Evolutionary conservation across 2,888 invertebrate species (phyloP), one percentile per base, ranked within the genome.

Genomic region (Stomorhina lunata): DNA sequence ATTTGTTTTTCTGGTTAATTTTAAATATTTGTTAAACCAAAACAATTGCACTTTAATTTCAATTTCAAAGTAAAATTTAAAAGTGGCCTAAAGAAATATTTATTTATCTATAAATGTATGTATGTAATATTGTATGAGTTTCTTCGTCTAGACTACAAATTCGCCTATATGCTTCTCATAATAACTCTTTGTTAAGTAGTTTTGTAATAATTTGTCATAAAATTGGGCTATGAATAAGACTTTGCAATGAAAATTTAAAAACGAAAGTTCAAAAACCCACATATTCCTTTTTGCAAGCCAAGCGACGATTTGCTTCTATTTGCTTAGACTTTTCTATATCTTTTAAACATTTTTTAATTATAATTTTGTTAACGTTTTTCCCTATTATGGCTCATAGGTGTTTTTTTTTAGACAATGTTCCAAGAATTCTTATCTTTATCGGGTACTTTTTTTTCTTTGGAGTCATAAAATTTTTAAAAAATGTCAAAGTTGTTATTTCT

Each of bases 341-440:
- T 50, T 66, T 29, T 63, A 17, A 72, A 72, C 59, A 50, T 59
- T 72, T 72, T 72, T 72, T 61, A 72, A 61, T 61, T 61, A 76
- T 45, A 7, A 34, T 57, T 48, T 37, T 59, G 9, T 40, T n/a
- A 48, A 50, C 12, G 48, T 25, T n/a, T 37, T 43, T 27, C 34
- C 43, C 50, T 27, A 10, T 10, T 17, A 25, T 4, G 4, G 22
- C 12, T 22, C 5, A 32, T 68, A 25, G 17, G 25, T 50, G 25
- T 59, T 40, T 48, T 45, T 29, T 10, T 40, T 48, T 61, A 22
- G 4, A 48, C 7, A 25, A 55, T 63, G 12, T 77, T 63, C 61
- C 29, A 32, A 55, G 77, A 69, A 77, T 69, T 77, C 15, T 69
- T 77, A 77, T 69, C 77, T 63, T 3, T 25, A 66, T n/a, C 45